phyloP scores from a whole-genome alignment of 1,140 invertebrate genomes.

The Oncopodura yosiiana region DNA sequence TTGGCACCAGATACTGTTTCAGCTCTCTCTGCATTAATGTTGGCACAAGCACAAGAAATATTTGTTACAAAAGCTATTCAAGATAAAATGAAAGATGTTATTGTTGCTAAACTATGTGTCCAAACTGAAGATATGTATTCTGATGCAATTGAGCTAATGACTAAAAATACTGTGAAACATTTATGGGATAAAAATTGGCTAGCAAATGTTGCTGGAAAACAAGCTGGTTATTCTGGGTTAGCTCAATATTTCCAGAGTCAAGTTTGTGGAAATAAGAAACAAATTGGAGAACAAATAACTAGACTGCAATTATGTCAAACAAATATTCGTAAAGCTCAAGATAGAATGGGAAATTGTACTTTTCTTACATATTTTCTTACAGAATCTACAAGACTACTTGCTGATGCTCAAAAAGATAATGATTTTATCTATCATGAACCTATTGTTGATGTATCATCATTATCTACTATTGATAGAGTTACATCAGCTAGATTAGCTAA shows the following conservation, averaged over 20 bases:
- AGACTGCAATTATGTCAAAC: constrained; percentile 57
- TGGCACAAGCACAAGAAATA: constrained; percentile 96
- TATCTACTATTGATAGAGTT: constrained; percentile 67
- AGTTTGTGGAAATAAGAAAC: constrained; percentile 67
- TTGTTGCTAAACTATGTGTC: constrained; percentile 82
- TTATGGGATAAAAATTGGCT: constrained; percentile 87
- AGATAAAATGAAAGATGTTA: constrained; percentile 59
- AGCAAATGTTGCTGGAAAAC: constrained; percentile 68
- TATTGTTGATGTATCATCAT: constrained; percentile 69
- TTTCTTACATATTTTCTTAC: constrained; percentile 61
- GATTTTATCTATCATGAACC: constrained; percentile 97
- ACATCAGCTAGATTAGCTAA: constrained; percentile 66
- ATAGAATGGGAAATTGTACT: constrained; percentile 51
- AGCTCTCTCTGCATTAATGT: constrained; percentile 76
- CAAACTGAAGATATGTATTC: constrained; percentile 89
- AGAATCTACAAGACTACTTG: constrained; percentile 60
- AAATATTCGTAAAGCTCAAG: constrained; percentile 61
- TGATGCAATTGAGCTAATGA: constrained; percentile 77
- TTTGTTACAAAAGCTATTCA: constrained; percentile 88
- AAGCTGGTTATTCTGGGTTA: constrained; percentile 73
- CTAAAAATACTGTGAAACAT: constrained; percentile 68
- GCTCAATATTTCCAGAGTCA: constrained; percentile 80
- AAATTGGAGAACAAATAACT: constrained; percentile 85
- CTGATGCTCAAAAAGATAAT: constrained; percentile 85
- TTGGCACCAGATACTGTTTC: constrained; percentile 81